These are phyloP conservation scores for Turritopsis rubra DNA, from an alignment of 30 jellyfish, hydroid and myxozoan genomes.

Conservation along the genomic window DNA sequence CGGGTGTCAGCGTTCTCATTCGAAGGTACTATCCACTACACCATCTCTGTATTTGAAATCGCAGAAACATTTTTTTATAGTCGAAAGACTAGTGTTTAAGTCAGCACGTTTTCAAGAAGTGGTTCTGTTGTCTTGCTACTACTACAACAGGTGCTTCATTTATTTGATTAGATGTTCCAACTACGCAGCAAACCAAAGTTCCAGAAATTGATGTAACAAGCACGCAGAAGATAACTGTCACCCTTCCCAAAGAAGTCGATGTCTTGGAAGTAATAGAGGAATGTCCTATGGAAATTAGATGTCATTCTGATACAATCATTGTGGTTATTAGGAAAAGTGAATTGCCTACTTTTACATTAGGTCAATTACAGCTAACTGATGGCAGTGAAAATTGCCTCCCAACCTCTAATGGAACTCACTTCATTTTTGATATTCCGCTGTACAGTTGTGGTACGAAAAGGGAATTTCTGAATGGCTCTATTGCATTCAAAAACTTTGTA, in stretches of 20 bases:
- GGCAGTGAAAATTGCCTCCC: conserved; percentile 30
- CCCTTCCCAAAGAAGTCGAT: conserved; percentile 1
- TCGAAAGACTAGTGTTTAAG: neutral
- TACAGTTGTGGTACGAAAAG: conserved; percentile 69
- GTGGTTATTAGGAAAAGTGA: conserved; percentile 29
- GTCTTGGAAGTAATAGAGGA: conserved; percentile 39
- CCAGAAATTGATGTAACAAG: neutral
- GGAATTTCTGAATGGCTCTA: conserved; percentile 40
- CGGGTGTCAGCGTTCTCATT: too few species aligned
- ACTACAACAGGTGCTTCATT: neutral
- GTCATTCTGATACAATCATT: conserved; percentile 26
- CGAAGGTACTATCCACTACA: too few species aligned
- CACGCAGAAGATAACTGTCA: neutral
- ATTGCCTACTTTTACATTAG: conserved; percentile 29
- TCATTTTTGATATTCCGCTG: conserved; percentile 36
- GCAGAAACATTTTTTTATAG: too few species aligned
- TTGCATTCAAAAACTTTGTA: conserved; percentile 53
- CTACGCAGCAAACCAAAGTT: neutral
- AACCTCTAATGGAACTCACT: conserved; percentile 40
- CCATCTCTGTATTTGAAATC: too few species aligned
- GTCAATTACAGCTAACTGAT: conserved; percentile 20
- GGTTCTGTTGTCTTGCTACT: too few species aligned
- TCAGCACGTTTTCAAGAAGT: neutral
- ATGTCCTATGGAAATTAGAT: conserved; percentile 53
- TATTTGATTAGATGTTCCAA: neutral